Evolutionary conservation across 1,140 invertebrate species (phyloP), one percentile per base, ranked within the genome.

Genomic region (Drosophila ambigua): DNA sequence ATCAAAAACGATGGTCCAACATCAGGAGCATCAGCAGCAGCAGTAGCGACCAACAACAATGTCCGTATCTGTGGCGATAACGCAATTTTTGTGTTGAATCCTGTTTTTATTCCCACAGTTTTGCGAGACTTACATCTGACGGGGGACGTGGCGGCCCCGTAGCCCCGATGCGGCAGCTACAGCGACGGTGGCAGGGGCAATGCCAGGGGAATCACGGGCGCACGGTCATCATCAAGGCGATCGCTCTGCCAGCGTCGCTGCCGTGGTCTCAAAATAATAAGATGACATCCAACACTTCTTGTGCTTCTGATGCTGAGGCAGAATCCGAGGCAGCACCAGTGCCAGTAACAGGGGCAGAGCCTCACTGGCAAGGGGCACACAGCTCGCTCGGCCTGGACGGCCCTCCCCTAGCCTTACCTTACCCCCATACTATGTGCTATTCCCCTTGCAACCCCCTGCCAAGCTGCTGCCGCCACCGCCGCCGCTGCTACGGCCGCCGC

Each of bases 211-310:
- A 82, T 72, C 81, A 58, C 77, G 64, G 74, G 75, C 82, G 82
- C 83, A 83, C 79, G 83, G 83, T 87, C 82, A 88, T 83, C 79
- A 78, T 73, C 76, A 79, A 72, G 68, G 81, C 77, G 74, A 71
- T 72, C 54, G 72, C 72, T 57, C 72, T 49, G 55, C 50, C 41
- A 49, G 44, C 57, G 57, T 59, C 48, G 76, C 74, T 46, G 74
- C 73, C 75, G 54, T 84, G 81, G 80, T 84, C 81, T 87, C 83
- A 71, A 90, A 85, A 90, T 90, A 90, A 90, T 90, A 90, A 90
- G 89, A 90, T 90, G 88, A 90, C 88, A 90, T 90, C 89, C 88
- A 90, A 90, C 88, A 90, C 88, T 90, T 90, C 83, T 87, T 88
- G 74, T 55, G 55, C 26, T 28, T 1, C 26, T 28, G 6, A 6